These are phyloP conservation scores for Lagria hirta DNA, from an alignment of 2,888 invertebrate species.

Conservation along the genomic window DNA sequence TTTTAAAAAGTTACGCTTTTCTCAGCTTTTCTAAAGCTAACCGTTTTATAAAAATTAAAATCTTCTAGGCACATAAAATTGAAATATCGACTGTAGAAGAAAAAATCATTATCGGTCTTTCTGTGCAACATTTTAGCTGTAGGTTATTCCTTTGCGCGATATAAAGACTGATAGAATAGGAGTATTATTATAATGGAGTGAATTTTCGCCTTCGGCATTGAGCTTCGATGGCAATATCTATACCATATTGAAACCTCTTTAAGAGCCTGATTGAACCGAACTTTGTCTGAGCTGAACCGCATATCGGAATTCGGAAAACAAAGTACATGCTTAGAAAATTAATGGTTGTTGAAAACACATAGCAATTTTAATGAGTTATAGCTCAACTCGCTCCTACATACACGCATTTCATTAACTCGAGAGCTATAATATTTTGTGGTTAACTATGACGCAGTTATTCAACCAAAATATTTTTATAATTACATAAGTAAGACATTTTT, in stretches of 20 bases:
- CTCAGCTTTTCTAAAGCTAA: too few relatives aligned
- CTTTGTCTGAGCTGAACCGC: slow-evolving; percentile 9
- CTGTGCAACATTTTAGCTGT: slow-evolving; percentile 31
- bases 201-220: slow-evolving; percentile 29
- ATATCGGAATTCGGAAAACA: slow-evolving; percentile 9
- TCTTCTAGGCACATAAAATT: too few relatives aligned
- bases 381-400: background rate
- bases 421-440: slow-evolving; percentile 8
- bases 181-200: slow-evolving; percentile 33
- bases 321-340: slow-evolving; percentile 10
- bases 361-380: slow-evolving; percentile 10
- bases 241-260: slow-evolving; percentile 28
- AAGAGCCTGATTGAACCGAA: slow-evolving; percentile 26
- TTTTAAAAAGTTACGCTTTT: too few relatives aligned
- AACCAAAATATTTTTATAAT: too few relatives aligned
- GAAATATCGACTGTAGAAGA: slow-evolving; percentile 40
- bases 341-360: slow-evolving; percentile 6
- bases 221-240: slow-evolving; percentile 29
- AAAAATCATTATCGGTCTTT: slow-evolving; percentile 35
- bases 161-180: slow-evolving; percentile 33
- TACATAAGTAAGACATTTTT: too few relatives aligned
- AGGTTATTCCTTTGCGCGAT: slow-evolving; percentile 29
- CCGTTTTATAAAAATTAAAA: too few relatives aligned
- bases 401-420: slow-evolving; percentile 11
- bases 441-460: too few relatives aligned